Percentiles rank a stretch among this genome's conserved stretches.
Evolutionary conservation across 1,140 invertebrate genomes (phyloP).

Genomic region (Platorchestia sp.): DNA sequence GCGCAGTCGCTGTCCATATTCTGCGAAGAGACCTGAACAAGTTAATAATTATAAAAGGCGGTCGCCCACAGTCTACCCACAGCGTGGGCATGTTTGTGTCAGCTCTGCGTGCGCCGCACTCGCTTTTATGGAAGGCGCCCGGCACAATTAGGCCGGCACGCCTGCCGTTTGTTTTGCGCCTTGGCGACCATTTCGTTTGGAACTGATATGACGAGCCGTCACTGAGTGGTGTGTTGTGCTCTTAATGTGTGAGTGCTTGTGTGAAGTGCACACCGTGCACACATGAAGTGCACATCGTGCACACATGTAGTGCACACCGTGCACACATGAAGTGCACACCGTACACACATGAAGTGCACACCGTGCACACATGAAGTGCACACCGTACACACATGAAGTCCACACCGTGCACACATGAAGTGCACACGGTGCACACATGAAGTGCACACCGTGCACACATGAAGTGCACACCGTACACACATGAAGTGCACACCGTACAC

Average conservation of each 20-base stretch:
- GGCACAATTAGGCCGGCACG: neutral
- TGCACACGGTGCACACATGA: no score
- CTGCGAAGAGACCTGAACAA: neutral
- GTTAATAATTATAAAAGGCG: neutral
- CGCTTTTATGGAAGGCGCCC: neutral
- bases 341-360: no score
- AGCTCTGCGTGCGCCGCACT: no score
- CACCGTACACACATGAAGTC: no score
- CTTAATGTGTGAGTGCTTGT: neutral
- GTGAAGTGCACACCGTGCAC: neutral
- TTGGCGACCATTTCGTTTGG: neutral
- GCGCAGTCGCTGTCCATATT: neutral
- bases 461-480: no score
- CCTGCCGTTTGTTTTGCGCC: neutral
- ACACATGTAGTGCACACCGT: no score
- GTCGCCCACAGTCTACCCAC: neutral
- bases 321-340: no score
- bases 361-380: no score
- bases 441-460: no score
- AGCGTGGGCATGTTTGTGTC: neutral
- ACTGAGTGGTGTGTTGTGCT: neutral
- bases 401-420: no score
- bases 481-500: no score
- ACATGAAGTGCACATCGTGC: neutral
- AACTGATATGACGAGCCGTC: neutral